phyloP scores from a whole-genome alignment of 2,113 vertebrate genomes.

The Petrocephalus microphthalmus region DNA sequence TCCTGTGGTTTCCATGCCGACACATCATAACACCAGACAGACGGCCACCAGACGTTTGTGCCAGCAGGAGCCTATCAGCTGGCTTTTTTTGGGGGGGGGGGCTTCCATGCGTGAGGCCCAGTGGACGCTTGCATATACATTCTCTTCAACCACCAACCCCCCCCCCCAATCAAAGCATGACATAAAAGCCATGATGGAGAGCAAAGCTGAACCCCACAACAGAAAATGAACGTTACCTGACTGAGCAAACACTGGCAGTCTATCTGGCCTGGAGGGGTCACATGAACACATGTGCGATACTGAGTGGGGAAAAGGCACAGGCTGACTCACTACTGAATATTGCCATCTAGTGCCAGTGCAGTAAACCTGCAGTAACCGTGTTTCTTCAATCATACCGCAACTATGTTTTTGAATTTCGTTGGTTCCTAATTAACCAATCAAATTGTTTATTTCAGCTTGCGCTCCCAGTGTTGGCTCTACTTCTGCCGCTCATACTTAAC shows the following conservation, averaged over 20 bases:
- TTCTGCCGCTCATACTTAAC: neutral
- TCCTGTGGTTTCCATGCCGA: neutral
- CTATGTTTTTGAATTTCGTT: neutral
- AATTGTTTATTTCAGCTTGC: neutral
- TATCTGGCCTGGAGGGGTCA: neutral
- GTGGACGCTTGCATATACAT: neutral
- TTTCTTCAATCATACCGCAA: neutral
- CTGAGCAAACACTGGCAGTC: neutral
- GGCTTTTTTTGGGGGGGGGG: neutral
- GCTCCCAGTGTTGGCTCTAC: neutral
- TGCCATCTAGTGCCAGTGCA: conserved; percentile 6
- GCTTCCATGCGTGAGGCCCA: neutral
- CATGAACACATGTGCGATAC: neutral
- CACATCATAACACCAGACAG: neutral
- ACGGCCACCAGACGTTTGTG: neutral
- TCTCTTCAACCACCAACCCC: neutral
- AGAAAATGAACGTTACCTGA: neutral
- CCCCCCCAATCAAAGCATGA: neutral
- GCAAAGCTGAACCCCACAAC: neutral
- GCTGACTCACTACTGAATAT: neutral
- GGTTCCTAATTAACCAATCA: neutral
- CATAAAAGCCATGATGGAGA: neutral
- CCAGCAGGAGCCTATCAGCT: neutral
- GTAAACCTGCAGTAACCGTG: neutral
- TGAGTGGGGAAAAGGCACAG: neutral